Evolutionary conservation across 2,797 vertebrate species (phyloP).

Genomic region (Emys orbicularis): DNA sequence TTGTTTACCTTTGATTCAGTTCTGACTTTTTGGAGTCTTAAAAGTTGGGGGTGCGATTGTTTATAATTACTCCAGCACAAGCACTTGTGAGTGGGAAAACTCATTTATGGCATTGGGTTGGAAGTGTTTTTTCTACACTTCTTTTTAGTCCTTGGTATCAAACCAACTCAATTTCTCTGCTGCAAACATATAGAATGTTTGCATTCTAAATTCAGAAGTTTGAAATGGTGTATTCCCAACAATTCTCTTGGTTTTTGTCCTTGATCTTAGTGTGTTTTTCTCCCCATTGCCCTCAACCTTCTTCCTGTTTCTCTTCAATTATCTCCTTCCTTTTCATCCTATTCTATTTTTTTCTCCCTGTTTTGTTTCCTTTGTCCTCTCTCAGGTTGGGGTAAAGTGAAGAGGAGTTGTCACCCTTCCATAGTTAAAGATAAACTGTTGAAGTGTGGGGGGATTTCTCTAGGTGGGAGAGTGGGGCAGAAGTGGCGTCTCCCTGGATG

Average conservation of each 20-base stretch:
- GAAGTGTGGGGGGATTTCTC: neutral
- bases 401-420: neutral
- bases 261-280: neutral
- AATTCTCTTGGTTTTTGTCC: neutral
- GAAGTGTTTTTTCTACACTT: neutral
- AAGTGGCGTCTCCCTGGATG: neutral
- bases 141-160: neutral
- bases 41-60: neutral
- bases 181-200: neutral
- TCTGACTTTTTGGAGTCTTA: neutral
- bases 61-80: neutral
- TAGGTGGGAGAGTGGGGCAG: neutral
- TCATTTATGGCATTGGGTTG: neutral
- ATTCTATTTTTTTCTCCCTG: neutral
- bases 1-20: neutral
- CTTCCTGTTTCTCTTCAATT: neutral
- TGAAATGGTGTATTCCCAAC: neutral
- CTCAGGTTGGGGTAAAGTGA: neutral
- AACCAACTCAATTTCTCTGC: neutral
- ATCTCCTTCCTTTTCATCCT: neutral
- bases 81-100: neutral
- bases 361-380: neutral
- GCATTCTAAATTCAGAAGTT: neutral
- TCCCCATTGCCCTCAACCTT: neutral
- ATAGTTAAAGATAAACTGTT: neutral